phyloP scores from a whole-genome alignment of 2,113 vertebrate species.

The Ondatra zibethicus region DNA sequence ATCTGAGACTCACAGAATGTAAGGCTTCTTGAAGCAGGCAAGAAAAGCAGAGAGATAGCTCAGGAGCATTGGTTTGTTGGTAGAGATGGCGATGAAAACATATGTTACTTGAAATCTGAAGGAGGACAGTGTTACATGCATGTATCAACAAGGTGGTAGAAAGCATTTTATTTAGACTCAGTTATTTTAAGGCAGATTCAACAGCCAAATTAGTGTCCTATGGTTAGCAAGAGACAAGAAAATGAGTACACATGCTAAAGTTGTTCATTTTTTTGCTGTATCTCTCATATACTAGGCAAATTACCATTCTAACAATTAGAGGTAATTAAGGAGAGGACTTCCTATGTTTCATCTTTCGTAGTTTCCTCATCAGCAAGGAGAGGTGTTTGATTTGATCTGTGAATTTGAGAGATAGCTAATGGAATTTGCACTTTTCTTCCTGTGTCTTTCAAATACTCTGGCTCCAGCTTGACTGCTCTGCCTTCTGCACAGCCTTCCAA shows the following conservation, averaged over 20 bases:
- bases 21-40: slow-evolving; percentile 72
- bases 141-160: neutral
- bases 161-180: slow-evolving; percentile 40
- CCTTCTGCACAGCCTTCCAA: neutral
- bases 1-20: slow-evolving; percentile 75
- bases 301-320: neutral
- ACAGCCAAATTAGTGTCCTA: neutral
- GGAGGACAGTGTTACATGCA: slow-evolving; percentile 7
- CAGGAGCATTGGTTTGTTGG: slow-evolving; percentile 61
- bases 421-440: neutral
- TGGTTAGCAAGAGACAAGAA: slow-evolving; percentile 39
- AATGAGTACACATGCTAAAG: neutral
- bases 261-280: neutral
- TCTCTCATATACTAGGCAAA: neutral
- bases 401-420: neutral
- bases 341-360: neutral
- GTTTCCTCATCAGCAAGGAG: neutral
- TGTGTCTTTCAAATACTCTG: neutral
- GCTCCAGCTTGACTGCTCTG: rapidly evolving
- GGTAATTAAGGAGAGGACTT: neutral
- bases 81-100: slow-evolving; percentile 66
- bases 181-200: slow-evolving; percentile 27
- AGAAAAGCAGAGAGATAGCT: slow-evolving; percentile 65
- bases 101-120: slow-evolving; percentile 57
- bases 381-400: neutral